Conservation (phyloP, 2,797 vertebrate species). For the Sebastes nivosus region DNA sequence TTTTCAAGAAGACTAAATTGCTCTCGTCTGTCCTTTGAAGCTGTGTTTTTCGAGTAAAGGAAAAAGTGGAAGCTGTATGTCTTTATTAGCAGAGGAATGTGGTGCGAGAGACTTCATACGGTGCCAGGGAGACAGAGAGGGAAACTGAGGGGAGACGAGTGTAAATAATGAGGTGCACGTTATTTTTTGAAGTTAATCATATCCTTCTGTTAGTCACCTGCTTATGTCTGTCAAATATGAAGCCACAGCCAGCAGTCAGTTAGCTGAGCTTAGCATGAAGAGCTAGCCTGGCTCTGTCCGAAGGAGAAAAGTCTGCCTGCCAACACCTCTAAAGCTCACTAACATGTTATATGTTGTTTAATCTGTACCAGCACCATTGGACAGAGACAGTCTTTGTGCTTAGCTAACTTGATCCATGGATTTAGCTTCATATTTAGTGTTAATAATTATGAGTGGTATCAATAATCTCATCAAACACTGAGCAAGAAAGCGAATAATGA, state of each 20-base stretch:
- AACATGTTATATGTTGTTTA: neutral
- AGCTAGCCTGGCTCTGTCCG: neutral
- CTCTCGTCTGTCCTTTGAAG: slow-evolving; percentile 52
- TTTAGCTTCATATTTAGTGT: too few species aligned
- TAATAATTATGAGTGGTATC: too few species aligned
- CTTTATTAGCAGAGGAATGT: slow-evolving; percentile 68
- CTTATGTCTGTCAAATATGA: neutral
- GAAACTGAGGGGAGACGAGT: slow-evolving; percentile 12
- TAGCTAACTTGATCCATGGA: too few species aligned
- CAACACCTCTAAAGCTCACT: neutral
- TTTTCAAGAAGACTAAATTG: neutral
- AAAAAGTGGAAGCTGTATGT: slow-evolving; percentile 23
- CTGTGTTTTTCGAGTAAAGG: neutral
- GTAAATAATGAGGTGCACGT: slow-evolving; percentile 53
- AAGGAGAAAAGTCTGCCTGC: too few species aligned
- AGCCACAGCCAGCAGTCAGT: neutral
- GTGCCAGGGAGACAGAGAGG: slow-evolving; percentile 18
- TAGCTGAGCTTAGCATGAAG: neutral
- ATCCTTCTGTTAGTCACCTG: slow-evolving; percentile 41
- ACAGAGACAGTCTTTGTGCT: too few species aligned
- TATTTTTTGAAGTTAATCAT: slow-evolving; percentile 29
- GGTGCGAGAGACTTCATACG: slow-evolving; percentile 4
- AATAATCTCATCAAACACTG: too few species aligned
- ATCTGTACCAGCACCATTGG: too few species aligned
- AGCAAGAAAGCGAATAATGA: too few species aligned